phyloP scores from a whole-genome alignment of 2,888 invertebrate species.

The Branchellion lobata region DNA sequence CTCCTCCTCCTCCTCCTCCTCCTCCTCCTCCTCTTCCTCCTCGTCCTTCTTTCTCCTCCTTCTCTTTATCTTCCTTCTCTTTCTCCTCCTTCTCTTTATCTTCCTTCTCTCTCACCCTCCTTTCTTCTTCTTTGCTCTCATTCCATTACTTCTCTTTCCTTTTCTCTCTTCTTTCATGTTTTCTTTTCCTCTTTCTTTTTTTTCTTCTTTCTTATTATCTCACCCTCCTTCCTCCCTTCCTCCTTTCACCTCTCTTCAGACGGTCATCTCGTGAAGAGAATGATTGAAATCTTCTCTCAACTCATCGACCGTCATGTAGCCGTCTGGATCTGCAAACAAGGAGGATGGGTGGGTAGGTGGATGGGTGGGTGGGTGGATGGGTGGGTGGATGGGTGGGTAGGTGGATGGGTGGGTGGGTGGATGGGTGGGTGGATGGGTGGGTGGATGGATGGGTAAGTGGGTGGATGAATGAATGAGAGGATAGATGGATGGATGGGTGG shows the following conservation, averaged over 20 bases:
- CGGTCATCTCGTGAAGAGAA: constrained; percentile 72
- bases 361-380: no score
- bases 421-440: no score
- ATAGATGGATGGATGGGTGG: no score
- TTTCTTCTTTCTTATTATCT: no score
- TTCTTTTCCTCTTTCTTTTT: no score
- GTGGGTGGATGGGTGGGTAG: no score
- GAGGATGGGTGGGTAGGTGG: constrained; percentile 76
- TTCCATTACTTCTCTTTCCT: background rate
- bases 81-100: background rate
- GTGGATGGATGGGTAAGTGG: no score
- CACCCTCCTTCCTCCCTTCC: background rate
- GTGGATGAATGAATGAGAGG: no score
- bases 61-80: background rate
- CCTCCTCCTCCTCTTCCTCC: background rate
- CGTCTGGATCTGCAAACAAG: constrained; percentile 78
- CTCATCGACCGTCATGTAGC: constrained; percentile 73
- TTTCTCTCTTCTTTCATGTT: no score
- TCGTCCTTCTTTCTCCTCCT: no score
- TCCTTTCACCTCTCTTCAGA: background rate
- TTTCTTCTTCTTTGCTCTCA: background rate
- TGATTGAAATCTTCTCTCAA: constrained; percentile 76
- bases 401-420: no score
- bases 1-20: no score
- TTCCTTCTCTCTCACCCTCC: background rate